Evolutionary conservation across 2,888 invertebrate genomes (phyloP), one percentile per base, ranked within the genome.

Genomic region (Eulithis prunata): DNA sequence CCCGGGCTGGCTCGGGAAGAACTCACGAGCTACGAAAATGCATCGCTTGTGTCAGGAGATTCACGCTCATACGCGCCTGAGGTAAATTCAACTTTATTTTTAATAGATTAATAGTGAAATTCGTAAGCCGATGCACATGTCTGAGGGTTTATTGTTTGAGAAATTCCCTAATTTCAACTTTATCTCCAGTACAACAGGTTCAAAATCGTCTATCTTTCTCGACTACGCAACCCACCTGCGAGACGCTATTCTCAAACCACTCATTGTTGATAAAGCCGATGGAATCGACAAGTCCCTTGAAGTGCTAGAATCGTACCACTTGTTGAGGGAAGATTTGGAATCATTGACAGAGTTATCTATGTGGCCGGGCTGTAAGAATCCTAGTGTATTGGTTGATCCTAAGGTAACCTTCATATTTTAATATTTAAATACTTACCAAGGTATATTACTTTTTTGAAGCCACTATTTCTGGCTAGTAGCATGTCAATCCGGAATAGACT

Each of bases 1-100:
- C 88, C 99, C 99, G 2, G 93, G 95, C 47, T 99, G 99, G 99
- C 95, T 99, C 61, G 99, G 99, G 1, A 98, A 98, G 89, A 98
- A 99, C 91, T 99, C 99, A 0, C 96, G 95, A 70, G 91, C 94
- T 14, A 95, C 91, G 71, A 99, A 99, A 91, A 95, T 97, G 82
- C 95, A 96, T 54, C 94, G 99, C 21, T 93, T 98, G 55, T 91
- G 96, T 11, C 96, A 97, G 86, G 98, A 98, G 86, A 93, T 99
- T 58, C 96, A 97, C 75, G 94, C 96, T n/a, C 99, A 99, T 79
- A 97, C 97, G 65, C 93, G 97, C 70, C 94, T 97, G 28, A 95
- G 95, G 97, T 97, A 84, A 49, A 49, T 21, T 21, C 21, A 49
- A 49, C 21, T 21, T 49, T 49, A 49, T 49, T 5, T 8, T 21